These are phyloP conservation scores for Perodicticus potto DNA, from an alignment of 2,797 vertebrate genomes.

Conservation along the genomic window DNA sequence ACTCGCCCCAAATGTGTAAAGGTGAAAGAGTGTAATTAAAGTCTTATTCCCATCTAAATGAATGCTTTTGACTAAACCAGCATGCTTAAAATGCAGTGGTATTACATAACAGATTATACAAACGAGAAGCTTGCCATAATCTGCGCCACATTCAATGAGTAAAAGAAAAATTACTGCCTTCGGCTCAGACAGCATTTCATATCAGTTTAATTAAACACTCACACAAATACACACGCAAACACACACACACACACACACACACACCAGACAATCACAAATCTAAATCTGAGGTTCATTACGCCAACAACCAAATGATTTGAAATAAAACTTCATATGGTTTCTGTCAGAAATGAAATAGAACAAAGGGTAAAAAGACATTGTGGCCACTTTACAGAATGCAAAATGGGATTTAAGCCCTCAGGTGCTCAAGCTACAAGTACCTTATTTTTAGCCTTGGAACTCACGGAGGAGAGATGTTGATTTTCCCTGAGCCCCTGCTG, in stretches of 20 bases:
- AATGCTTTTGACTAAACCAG: conserved; percentile 63
- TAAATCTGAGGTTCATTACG: conserved; percentile 34
- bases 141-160: conserved; percentile 54
- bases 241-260: neutral
- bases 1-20: conserved; percentile 35
- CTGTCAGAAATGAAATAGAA: conserved; percentile 58
- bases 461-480: neutral
- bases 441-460: conserved; percentile 58
- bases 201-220: conserved; percentile 76
- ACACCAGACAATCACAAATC: conserved; percentile 29
- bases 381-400: conserved; percentile 36
- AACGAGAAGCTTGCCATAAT: conserved; percentile 59
- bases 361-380: conserved; percentile 59
- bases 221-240: neutral
- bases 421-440: neutral
- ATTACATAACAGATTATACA: conserved; percentile 62
- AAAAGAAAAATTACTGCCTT: conserved; percentile 64
- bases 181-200: conserved; percentile 26
- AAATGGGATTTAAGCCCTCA: conserved; percentile 10
- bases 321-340: conserved; percentile 70
- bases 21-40: conserved; percentile 68
- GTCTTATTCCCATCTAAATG: conserved; percentile 70
- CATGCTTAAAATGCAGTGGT: conserved; percentile 53
- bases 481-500: neutral
- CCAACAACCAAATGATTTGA: conserved; percentile 21